Base-by-base conservation (phyloP, 2,888 invertebrate species). In the Ectobius pallidus region DNA sequence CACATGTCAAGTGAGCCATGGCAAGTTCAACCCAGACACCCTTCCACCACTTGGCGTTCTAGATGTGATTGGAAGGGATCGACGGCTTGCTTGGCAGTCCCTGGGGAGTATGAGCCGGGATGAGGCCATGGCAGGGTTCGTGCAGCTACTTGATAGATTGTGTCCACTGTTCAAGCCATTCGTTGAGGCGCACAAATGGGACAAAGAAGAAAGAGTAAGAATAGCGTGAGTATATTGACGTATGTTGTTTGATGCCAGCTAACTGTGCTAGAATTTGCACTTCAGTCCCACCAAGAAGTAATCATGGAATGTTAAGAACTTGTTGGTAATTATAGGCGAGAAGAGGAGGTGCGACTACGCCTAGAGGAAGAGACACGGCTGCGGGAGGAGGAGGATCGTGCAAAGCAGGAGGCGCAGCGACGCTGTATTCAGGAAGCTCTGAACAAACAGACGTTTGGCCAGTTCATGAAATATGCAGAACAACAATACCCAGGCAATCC, bases 381-480 rank as follows among this genome's bases (percentile, higher is more conserved):
- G 76, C 89, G 89, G 76, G 89, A 91, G 79, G 88, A 90, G 79
- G 88, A 89, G 79, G 85, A 90, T 78, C 85, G 88, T 75, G 87
- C 88, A 78, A 87, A 89, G 79, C 87, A 89, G 80, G 88, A 84
- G 79, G 80, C 81, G 75, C 79, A 83, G 76, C 79, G 80, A 76
- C 87, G 93, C 78, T 92, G 95, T 83, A 94, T 99, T 80, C 96
- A 99, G 84, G 96, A 97, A 81, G 97, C 97, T 1, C 86, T 99
- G 18, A 99, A 99, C 83, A 94, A 95, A 79, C 96, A 96, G 84
- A 96, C 96, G 0, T 97, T 92, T 82, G 88, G 89, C 77, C 96
- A 97, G 82, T 96, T 96, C 82, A 90, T 91, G 80, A 89, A 91
- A 73, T 97, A 99, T 82, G 96, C 99, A 0, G 95, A 97, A 79